Evolutionary conservation across 2,797 vertebrate genomes (phyloP), one percentile per base, ranked within the genome.

Genomic region (Tokudaia tokunoshimensis): DNA sequence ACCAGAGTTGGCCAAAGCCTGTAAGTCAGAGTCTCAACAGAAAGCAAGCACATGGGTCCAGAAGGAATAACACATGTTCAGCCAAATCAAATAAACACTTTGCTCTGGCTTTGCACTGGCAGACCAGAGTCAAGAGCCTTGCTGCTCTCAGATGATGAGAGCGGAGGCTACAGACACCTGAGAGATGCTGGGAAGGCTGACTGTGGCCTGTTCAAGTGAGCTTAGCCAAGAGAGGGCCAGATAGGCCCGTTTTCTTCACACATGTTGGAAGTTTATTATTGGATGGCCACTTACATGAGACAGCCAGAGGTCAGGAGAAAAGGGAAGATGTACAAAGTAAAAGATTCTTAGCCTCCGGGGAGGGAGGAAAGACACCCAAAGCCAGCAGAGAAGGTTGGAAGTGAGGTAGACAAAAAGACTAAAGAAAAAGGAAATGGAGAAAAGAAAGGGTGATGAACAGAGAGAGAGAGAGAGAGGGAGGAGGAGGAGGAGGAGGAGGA

Each of bases 21-120:
- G 34, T 76, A 65, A n/a, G 63, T 97, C 89, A 89, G 85, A 96
- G 59, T n/a, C 78, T 82, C 95, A 47, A 34, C 50, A 55, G 55
- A 94, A 96, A 94, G 76, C 81, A 92, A 88, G 19, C 79, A 47
- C 31, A 41, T 13, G 1, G 44, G 37, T 88, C 94, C 29, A 31
- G 47, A 14, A 88, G 31, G 34, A 97, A 37, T 82, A 26, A 41
- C 12, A 44, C 8, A 4, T 50, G 61, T 89, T 82, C 92, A 97
- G 91, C 97, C 95, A 95, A 91, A 63, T 72, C 85, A 94, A 97
- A 94, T 47, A 78, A 95, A 96, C 91, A 94, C 90, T 95, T 87
- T 76, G 59, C 76, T 22, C 0, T 1, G 37, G n/a, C 47, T 92
- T 96, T 81, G 67, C 37, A 61, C 0, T 80, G 93, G 92, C 87